phyloP scores from a whole-genome alignment of 2,888 invertebrate species.

The Leucophora obtusa region DNA sequence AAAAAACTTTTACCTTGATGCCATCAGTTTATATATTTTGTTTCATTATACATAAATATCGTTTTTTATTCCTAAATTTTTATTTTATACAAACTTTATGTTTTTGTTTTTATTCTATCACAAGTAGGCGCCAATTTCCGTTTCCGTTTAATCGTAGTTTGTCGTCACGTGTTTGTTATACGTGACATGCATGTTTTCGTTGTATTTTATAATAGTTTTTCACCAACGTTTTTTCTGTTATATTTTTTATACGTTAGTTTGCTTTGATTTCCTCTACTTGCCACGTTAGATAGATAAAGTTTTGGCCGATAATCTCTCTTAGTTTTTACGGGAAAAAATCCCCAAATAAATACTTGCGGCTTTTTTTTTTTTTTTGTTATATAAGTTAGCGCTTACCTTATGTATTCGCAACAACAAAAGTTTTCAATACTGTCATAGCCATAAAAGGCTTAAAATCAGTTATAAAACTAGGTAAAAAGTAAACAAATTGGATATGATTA shows the following conservation, averaged over 20 bases:
- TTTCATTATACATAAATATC: background rate
- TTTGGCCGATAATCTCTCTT: constrained; percentile 34
- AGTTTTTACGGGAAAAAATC: background rate
- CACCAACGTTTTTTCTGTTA: background rate
- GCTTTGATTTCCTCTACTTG: constrained; percentile 9
- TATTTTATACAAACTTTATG: background rate
- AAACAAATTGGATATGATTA: background rate
- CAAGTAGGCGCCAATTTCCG: constrained; percentile 64
- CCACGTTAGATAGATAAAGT: constrained; percentile 23
- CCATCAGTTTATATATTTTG: constrained; percentile 45
- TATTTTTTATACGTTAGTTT: background rate
- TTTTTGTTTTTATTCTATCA: constrained; percentile 35
- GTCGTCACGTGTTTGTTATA: constrained; percentile 60
- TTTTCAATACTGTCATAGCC: constrained; percentile 6
- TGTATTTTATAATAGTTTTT: constrained; percentile 39
- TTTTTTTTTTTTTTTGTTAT: constrained; percentile 17
- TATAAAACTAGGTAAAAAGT: constrained; percentile 24
- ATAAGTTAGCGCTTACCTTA: background rate
- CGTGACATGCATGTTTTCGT: constrained; percentile 54
- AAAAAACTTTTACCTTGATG: constrained; percentile 51
- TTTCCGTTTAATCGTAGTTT: constrained; percentile 61
- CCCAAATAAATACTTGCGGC: constrained; percentile 12
- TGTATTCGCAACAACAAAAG: constrained; percentile 18
- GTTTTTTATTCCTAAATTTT: background rate
- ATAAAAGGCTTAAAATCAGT: constrained; percentile 7